These are phyloP conservation scores for Mellivora capensis DNA, from an alignment of 2,113 vertebrate species.

Conservation along the genomic window DNA sequence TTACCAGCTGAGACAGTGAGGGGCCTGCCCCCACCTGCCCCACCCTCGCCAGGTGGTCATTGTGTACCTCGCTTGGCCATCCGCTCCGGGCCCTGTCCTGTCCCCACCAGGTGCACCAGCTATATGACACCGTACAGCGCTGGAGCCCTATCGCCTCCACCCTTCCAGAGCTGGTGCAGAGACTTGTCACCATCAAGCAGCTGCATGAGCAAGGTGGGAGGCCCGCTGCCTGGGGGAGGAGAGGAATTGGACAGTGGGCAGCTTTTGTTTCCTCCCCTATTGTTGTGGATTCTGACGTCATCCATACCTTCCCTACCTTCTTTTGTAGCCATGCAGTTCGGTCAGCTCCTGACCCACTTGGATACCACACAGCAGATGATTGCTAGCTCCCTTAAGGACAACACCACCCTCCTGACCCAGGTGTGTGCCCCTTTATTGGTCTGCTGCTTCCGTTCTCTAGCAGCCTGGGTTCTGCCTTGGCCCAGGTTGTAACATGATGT, in stretches of 20 bases:
- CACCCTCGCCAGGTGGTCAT: neutral
- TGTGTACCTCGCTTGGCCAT: neutral
- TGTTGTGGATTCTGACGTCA: neutral
- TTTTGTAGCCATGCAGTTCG: slow-evolving; percentile 91
- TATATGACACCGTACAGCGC: slow-evolving; percentile 92
- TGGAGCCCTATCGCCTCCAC: slow-evolving; percentile 90
- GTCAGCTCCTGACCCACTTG: slow-evolving; percentile 92
- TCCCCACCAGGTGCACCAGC: slow-evolving; percentile 87
- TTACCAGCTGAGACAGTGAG: neutral
- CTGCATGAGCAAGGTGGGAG: slow-evolving; percentile 93
- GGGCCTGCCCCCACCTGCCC: neutral
- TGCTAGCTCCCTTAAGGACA: slow-evolving; percentile 91
- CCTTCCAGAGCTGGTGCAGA: slow-evolving; percentile 91
- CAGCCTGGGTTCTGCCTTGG: neutral
- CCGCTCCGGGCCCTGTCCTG: neutral
- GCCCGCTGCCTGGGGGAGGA: neutral
- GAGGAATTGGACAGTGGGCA: neutral
- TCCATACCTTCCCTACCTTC: neutral
- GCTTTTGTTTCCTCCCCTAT: neutral
- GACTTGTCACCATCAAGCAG: slow-evolving; percentile 90
- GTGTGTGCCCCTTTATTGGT: slow-evolving; percentile 69
- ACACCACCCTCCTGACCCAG: slow-evolving; percentile 88
- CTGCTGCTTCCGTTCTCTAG: neutral
- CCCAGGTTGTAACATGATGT: neutral
- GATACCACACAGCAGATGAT: slow-evolving; percentile 96